Conservation (phyloP, 1,140 invertebrate genomes). For the Zaprionus gabonicus region DNA sequence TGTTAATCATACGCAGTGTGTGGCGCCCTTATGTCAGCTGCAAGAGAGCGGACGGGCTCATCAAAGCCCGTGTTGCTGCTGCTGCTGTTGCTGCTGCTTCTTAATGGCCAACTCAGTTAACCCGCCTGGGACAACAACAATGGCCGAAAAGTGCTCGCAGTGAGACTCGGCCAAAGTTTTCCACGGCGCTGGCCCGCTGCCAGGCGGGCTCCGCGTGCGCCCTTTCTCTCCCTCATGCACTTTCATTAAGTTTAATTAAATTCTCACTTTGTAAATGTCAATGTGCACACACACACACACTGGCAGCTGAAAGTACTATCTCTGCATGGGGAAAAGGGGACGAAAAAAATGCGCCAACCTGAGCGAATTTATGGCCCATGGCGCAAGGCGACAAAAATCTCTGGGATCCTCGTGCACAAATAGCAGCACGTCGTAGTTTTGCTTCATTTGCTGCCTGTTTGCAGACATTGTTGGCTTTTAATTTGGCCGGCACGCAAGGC, state of each 20-base stretch:
- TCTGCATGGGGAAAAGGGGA: conserved; percentile 21
- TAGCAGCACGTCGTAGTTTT: conserved; percentile 78
- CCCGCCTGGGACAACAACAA: conserved; percentile 21
- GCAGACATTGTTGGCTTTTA: conserved; percentile 81
- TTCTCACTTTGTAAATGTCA: conserved; percentile 82
- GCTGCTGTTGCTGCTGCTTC: conserved; percentile 28
- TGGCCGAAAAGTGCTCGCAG: conserved; percentile 52
- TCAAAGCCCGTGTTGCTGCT: conserved; percentile 26
- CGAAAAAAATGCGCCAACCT: conserved; percentile 66
- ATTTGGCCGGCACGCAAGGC: conserved; percentile 73
- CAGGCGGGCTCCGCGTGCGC: conserved; percentile 28
- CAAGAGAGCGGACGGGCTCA: background rate
- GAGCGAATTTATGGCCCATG: conserved; percentile 73
- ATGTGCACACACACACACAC: conserved; percentile 57
- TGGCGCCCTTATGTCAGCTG: conserved; percentile 6
- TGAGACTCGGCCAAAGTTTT: conserved; percentile 27
- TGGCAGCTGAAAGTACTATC: conserved; percentile 39
- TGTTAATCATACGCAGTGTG: conserved; percentile 79
- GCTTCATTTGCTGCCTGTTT: conserved; percentile 70
- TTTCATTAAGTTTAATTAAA: conserved; percentile 82
- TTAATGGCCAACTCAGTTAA: conserved; percentile 36
- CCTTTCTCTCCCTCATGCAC: conserved; percentile 55
- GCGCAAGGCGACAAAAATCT: conserved; percentile 77
- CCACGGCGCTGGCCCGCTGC: conserved; percentile 39
- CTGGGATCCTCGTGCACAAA: conserved; percentile 58